Evolutionary conservation across 2,888 invertebrate species (phyloP).

Genomic region (Tenthredo livida): DNA sequence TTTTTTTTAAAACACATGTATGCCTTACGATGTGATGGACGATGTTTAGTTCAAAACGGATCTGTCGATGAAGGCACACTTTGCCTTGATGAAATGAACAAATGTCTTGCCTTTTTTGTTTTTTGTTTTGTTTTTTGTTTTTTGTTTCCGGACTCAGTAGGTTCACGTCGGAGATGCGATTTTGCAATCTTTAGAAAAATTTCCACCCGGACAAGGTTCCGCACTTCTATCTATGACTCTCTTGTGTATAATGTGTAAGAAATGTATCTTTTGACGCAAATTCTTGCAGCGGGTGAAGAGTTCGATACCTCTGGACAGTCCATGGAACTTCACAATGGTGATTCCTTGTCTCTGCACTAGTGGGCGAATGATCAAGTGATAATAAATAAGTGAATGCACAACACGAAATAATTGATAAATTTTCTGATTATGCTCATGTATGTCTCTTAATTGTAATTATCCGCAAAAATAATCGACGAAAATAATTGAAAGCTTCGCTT

Average conservation of each 20-base stretch:
- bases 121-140: too few species aligned
- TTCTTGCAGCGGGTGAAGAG: neutral
- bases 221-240: neutral
- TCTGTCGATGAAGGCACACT: neutral
- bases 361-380: neutral
- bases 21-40: neutral
- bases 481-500: neutral
- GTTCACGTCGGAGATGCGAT: neutral
- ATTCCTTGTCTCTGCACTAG: neutral
- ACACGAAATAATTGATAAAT: neutral
- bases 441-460: neutral
- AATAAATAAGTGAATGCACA: neutral
- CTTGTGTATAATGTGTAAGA: neutral
- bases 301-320: neutral
- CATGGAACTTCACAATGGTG: neutral
- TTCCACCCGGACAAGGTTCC: neutral
- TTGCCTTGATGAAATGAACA: neutral
- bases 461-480: neutral
- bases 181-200: neutral
- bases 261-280: neutral
- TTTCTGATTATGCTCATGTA: neutral
- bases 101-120: slow-evolving; percentile 14
- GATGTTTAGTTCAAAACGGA: neutral
- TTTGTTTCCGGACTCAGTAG: neutral
- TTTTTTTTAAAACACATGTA: neutral